These are phyloP conservation scores for Sus cebifrons DNA, from an alignment of 2,797 vertebrate species.

Conservation along the genomic window DNA sequence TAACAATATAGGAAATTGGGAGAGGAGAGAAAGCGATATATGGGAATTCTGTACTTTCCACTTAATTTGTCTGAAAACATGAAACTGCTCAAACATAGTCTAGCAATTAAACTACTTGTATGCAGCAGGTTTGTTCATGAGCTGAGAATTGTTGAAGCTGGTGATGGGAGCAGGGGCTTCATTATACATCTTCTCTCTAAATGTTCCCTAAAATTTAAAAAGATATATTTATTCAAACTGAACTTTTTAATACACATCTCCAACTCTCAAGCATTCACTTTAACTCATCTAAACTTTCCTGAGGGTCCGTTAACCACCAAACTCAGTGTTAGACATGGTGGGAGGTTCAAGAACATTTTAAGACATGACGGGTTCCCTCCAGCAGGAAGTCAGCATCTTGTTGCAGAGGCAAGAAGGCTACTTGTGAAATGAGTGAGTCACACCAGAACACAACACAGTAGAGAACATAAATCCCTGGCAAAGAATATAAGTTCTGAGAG, in stretches of 20 bases:
- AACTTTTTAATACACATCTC: not conserved
- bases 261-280: not conserved
- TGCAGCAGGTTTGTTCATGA: not conserved
- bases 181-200: not conserved
- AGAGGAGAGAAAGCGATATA: not conserved
- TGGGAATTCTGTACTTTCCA: not conserved
- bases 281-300: not conserved
- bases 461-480: not conserved
- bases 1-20: not conserved
- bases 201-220: not conserved
- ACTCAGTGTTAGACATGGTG: not conserved
- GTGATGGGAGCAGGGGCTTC: not conserved
- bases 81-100: not conserved
- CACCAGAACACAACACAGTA: not conserved
- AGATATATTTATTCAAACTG: not conserved
- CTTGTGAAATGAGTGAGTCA: not conserved
- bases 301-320: not conserved
- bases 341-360: not conserved
- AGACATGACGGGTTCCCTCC: not conserved
- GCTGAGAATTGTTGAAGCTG: not conserved
- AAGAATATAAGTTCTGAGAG: not conserved
- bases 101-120: not conserved
- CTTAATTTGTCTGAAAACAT: conserved; percentile 50
- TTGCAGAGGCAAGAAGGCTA: not conserved
- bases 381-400: not conserved